Percentiles rank a stretch among this genome's conserved stretches.
These are phyloP conservation scores for Belgica antarctica DNA, from an alignment of 2,888 invertebrate species.

Conservation along the genomic window DNA sequence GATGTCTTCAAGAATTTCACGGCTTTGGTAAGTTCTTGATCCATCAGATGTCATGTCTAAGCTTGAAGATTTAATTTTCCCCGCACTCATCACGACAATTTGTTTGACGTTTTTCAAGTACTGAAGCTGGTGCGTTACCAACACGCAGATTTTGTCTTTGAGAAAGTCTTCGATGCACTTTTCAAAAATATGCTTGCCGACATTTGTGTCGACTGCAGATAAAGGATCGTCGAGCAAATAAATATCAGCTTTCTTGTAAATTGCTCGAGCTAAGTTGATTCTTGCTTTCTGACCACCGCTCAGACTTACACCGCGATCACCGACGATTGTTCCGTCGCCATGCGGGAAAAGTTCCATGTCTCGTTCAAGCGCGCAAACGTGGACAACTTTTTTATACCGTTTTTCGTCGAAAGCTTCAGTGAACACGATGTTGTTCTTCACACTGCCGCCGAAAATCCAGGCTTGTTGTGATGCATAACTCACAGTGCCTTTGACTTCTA, in stretches of 20 bases:
- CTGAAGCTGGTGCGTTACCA: slow-evolving; percentile 85
- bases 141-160: slow-evolving; percentile 65
- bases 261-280: slow-evolving; percentile 72
- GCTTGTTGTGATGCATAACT: slow-evolving; percentile 65
- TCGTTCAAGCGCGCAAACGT: slow-evolving; percentile 63
- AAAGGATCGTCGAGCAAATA: slow-evolving; percentile 69
- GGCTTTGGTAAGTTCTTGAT: slow-evolving; percentile 59
- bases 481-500: slow-evolving; percentile 56
- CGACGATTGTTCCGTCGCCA: slow-evolving; percentile 75
- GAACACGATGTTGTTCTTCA: slow-evolving; percentile 70
- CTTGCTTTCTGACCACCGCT: slow-evolving; percentile 84
- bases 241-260: slow-evolving; percentile 71
- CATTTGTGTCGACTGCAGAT: slow-evolving; percentile 68
- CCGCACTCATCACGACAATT: slow-evolving; percentile 57
- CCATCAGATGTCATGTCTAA: slow-evolving; percentile 58
- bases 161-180: slow-evolving; percentile 62
- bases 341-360: slow-evolving; percentile 74
- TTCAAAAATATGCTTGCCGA: slow-evolving; percentile 64
- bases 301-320: slow-evolving; percentile 76
- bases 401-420: slow-evolving; percentile 58
- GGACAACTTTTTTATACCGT: slow-evolving; percentile 62
- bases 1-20: no score
- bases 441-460: slow-evolving; percentile 62
- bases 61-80: no score
- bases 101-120: slow-evolving; percentile 56